Evolutionary conservation across 2,888 invertebrate genomes (phyloP).

Genomic region (Cataglyphis cursor): DNA sequence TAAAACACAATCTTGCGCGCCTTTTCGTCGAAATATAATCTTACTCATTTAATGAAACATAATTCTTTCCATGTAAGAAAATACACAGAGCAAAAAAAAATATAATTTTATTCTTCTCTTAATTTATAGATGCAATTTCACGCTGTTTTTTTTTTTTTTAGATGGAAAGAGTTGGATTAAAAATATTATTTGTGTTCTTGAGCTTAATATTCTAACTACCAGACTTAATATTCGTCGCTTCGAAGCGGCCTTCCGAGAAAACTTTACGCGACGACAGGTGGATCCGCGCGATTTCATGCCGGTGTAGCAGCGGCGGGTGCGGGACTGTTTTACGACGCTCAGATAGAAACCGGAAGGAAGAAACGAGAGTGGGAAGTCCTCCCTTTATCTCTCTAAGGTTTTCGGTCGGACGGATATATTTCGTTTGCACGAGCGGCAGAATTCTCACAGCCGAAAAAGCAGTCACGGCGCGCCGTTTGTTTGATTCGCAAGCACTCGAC

Average conservation of each 20-base stretch:
- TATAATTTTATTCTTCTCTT: neutral
- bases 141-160: neutral
- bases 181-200: conserved; percentile 9
- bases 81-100: neutral
- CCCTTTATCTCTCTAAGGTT: neutral
- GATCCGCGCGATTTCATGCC: conserved; percentile 41
- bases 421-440: conserved; percentile 60
- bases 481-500: conserved; percentile 66
- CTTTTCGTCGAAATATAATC: neutral
- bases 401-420: conserved; percentile 33
- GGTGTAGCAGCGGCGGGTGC: conserved; percentile 9
- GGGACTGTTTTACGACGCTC: conserved; percentile 50
- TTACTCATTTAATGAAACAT: neutral
- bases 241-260: conserved; percentile 35
- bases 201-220: conserved; percentile 18
- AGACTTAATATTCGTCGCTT: conserved; percentile 24
- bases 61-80: neutral
- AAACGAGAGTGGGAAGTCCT: conserved; percentile 26
- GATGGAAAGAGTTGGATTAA: conserved; percentile 10
- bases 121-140: conserved; percentile 21
- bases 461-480: conserved; percentile 55
- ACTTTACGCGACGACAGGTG: conserved; percentile 64
- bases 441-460: conserved; percentile 65
- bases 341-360: conserved; percentile 50
- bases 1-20: neutral